These are phyloP conservation scores for Microcebus tavaratra DNA, from an alignment of 2,113 vertebrate species.

Conservation along the genomic window DNA sequence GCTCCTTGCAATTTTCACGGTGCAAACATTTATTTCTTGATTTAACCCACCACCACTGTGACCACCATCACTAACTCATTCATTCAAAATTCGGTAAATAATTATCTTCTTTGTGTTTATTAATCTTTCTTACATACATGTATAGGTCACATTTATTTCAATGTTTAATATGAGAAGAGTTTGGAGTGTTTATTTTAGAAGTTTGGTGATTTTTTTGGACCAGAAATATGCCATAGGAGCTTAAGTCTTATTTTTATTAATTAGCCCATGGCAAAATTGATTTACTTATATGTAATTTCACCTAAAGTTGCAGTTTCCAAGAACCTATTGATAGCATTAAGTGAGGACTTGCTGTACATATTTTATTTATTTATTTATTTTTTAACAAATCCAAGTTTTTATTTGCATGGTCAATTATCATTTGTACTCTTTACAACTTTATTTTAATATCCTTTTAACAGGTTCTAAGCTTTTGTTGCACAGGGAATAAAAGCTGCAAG, in stretches of 20 bases:
- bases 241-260: neutral
- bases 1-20: no score
- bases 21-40: no score
- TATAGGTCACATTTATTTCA: neutral
- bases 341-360: neutral
- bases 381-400: constrained; percentile 84
- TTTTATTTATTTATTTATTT: neutral
- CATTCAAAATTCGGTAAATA: neutral
- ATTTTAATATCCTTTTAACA: constrained; percentile 67
- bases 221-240: neutral
- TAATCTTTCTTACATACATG: neutral
- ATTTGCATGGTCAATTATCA: constrained; percentile 87
- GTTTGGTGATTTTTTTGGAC: neutral
- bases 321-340: neutral
- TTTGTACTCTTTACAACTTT: constrained; percentile 80
- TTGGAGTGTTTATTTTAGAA: neutral
- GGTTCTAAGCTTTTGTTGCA: constrained; percentile 75
- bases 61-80: no score
- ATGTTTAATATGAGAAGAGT: neutral
- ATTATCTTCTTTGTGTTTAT: neutral
- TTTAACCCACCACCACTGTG: no score
- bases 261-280: neutral
- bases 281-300: neutral
- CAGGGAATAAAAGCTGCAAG: constrained; percentile 81
- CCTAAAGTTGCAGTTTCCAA: neutral